These are phyloP conservation scores for Pseudorhiza aurosa DNA, from an alignment of 30 jellyfish, hydroid and myxozoan species.

Conservation along the genomic window DNA sequence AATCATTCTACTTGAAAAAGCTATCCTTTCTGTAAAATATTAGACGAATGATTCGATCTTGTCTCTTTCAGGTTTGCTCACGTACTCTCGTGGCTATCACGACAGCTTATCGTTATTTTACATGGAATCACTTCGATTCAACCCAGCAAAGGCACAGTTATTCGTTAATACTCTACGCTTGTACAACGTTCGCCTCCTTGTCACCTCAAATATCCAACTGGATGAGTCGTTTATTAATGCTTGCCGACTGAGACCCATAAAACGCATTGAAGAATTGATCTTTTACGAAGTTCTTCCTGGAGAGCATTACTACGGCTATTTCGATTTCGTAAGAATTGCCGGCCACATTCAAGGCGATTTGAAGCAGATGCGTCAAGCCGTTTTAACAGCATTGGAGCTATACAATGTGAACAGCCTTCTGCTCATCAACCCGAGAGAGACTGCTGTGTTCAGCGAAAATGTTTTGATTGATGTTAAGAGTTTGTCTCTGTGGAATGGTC, in stretches of 20 bases:
- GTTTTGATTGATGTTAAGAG: constrained; percentile 61
- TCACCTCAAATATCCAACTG: constrained; percentile 26
- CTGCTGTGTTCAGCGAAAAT: background rate
- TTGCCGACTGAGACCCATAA: constrained; percentile 54
- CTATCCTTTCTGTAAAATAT: background rate
- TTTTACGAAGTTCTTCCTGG: constrained; percentile 67
- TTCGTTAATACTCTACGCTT: constrained; percentile 59
- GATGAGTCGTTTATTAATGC: constrained; percentile 28
- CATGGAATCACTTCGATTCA: constrained; percentile 53
- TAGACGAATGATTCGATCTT: no score
- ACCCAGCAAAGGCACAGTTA: constrained; percentile 20
- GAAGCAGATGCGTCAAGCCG: constrained; percentile 74
- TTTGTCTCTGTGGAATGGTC: constrained; percentile 12
- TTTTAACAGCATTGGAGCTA: constrained; percentile 51
- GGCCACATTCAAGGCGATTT: constrained; percentile 80
- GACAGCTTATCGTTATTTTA: constrained; percentile 79
- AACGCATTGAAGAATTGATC: constrained; percentile 55
- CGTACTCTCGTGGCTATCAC: constrained; percentile 79
- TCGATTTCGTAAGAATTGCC: constrained; percentile 77
- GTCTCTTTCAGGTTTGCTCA: constrained; percentile 57
- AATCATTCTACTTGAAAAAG: background rate
- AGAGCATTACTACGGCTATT: constrained; percentile 76
- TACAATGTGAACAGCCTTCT: constrained; percentile 72
- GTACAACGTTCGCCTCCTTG: constrained; percentile 72
- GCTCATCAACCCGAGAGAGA: constrained; percentile 64